These are phyloP conservation scores for Leucoraja erinaceus DNA, from an alignment of 2,113 vertebrate genomes.

Conservation along the genomic window DNA sequence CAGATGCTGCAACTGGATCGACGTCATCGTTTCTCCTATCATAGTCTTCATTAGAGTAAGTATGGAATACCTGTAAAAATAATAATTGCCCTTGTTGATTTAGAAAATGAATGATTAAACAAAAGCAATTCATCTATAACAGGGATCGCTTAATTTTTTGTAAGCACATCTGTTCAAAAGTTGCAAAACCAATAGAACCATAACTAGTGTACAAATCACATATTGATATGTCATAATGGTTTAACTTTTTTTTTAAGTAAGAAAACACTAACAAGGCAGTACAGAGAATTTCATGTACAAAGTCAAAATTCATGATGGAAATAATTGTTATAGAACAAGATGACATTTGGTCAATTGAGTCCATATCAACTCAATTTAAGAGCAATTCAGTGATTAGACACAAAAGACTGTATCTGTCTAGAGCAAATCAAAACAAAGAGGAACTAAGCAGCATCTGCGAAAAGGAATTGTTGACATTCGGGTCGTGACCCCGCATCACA, in stretches of 20 bases:
- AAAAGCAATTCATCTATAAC: not conserved
- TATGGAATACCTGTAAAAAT: slow-evolving; percentile 81
- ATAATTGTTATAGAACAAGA: no score
- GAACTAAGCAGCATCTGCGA: no score
- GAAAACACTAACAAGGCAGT: not conserved
- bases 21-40: slow-evolving; percentile 93
- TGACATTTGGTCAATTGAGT: no score
- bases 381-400: no score
- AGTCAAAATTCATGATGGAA: no score
- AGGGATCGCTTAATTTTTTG: not conserved
- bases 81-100: slow-evolving; percentile 15
- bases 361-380: no score
- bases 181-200: not conserved
- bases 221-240: not conserved
- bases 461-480: no score
- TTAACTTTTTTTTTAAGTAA: not conserved
- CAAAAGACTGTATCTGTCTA: no score
- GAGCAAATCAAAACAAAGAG: no score
- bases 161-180: not conserved
- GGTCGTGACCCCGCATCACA: no score
- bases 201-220: not conserved
- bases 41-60: slow-evolving; percentile 95
- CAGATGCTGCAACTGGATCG: slow-evolving; percentile 92
- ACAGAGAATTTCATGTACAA: no score
- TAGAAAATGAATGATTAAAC: not conserved